Base-by-base conservation (phyloP, 2,888 invertebrate species). In the Eustalomyia histrio region DNA sequence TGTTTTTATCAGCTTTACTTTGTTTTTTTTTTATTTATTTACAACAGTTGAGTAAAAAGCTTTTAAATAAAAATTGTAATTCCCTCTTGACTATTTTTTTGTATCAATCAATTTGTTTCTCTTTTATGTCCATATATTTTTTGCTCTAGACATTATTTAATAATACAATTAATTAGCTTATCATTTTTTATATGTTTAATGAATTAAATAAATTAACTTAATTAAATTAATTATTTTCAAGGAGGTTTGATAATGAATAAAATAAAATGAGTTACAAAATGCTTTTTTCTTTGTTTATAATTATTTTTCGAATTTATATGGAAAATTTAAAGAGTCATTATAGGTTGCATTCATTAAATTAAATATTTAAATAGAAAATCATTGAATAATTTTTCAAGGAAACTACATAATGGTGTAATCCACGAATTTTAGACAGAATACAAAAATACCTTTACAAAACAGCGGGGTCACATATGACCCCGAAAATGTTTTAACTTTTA, bases 111-210 rank as follows among this genome's bases (percentile, higher is more conserved):
- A 24, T 55, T 67, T 71, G 0, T 58, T 35, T 17, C 10, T 10
- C 21, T 55, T 12, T 33, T 39, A 24, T 47, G 16, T 0, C 47
- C 43, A 53, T 55, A 24, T 24, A 8, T 17, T 10, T 9, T 33
- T 24, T 68, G 16, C 52, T 43, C 2, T 12, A 39, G 4, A 10
- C 12, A 12, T 39, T 39, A 39, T 12, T 39, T 39, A 9, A 58
- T 35, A 16, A 35, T 58, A 39, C n/a, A 7, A 47, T 74, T 73
- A 79, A 79, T 74, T 69, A 63, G 79, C 60, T 79, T 74, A 65
- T 79, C 52, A 24, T 69, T 79, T 29, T 29, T 6, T 29, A 7
- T 6, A 29, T 47, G 14, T n/a, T 47, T 47, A 47, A 14, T 47
- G 14, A 47, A 14, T 47, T 14, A n/a, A 6, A n/a, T 1, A 47